Conservation (phyloP, 2,797 vertebrate genomes). For the Novumbra hubbsi region DNA sequence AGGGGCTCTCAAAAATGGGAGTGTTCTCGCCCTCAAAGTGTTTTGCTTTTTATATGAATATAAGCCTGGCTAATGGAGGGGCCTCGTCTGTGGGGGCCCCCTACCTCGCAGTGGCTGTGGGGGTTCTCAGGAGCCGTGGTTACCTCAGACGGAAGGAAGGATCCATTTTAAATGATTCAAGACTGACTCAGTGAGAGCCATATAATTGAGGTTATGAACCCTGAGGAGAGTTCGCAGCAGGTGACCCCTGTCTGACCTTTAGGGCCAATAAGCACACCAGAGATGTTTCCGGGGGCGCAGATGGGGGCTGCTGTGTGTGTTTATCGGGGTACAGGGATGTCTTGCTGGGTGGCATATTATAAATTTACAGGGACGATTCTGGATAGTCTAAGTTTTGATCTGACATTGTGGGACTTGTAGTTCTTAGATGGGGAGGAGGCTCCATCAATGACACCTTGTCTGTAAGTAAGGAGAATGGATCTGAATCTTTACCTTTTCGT, state of each 20-base stretch:
- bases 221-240: constrained; percentile 62
- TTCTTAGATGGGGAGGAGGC: constrained; percentile 58
- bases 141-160: constrained; percentile 4
- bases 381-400: constrained; percentile 25
- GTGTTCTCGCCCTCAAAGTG: too few species aligned
- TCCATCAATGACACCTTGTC: constrained; percentile 25
- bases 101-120: too few species aligned
- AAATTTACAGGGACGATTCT: constrained; percentile 14
- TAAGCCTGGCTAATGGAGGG: too few species aligned
- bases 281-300: neutral
- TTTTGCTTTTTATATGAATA: too few species aligned
- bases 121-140: too few species aligned
- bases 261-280: constrained; percentile 14
- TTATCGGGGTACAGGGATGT: constrained; percentile 23
- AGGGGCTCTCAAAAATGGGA: too few species aligned
- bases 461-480: constrained; percentile 54
- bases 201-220: constrained; percentile 56
- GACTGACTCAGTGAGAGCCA: constrained; percentile 38
- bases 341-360: constrained; percentile 31
- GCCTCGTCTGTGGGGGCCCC: too few species aligned
- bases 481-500: neutral
- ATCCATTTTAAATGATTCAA: neutral
- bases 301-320: constrained; percentile 7
- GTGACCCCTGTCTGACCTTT: constrained; percentile 65
- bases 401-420: constrained; percentile 56